Conservation (phyloP, 1,140 invertebrate genomes). For the Chironomus striatipennis region DNA sequence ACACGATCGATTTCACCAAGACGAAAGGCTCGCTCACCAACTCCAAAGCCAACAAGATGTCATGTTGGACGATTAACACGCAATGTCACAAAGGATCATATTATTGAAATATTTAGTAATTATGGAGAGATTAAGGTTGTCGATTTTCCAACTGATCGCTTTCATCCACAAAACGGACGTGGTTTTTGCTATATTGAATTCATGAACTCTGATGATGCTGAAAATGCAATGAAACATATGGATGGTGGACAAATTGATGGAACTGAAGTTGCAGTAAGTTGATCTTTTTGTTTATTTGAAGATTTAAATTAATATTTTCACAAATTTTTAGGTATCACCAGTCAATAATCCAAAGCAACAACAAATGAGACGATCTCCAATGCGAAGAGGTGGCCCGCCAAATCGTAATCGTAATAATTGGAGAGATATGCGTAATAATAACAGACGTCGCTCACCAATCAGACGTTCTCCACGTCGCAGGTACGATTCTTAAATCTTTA, state of each 20-base stretch:
- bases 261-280: slow-evolving; percentile 86
- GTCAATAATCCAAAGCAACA: slow-evolving; percentile 50
- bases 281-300: slow-evolving; percentile 47
- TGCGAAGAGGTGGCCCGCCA: slow-evolving; percentile 36
- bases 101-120: slow-evolving; percentile 88
- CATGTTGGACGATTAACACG: slow-evolving; percentile 85
- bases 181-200: slow-evolving; percentile 95
- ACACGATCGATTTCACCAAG: slow-evolving; percentile 32
- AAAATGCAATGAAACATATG: slow-evolving; percentile 99
- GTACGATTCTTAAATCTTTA: too few species aligned
- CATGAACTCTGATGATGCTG: slow-evolving; percentile 86
- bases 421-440: neutral
- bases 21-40: slow-evolving; percentile 63
- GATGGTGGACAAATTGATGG: slow-evolving; percentile 91
- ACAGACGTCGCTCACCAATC: slow-evolving; percentile 23
- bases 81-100: slow-evolving; percentile 89
- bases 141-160: slow-evolving; percentile 80
- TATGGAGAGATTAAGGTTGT: slow-evolving; percentile 87
- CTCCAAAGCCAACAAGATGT: slow-evolving; percentile 80
- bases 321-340: slow-evolving; percentile 53
- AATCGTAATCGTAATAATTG: slow-evolving; percentile 30
- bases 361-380: slow-evolving; percentile 54
- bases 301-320: slow-evolving; percentile 57
- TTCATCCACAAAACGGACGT: slow-evolving; percentile 73
- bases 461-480: slow-evolving; percentile 36